Evolutionary conservation across 2,888 invertebrate genomes (phyloP), one percentile per base, ranked within the genome.

Genomic region (Mesochorus sp.): DNA sequence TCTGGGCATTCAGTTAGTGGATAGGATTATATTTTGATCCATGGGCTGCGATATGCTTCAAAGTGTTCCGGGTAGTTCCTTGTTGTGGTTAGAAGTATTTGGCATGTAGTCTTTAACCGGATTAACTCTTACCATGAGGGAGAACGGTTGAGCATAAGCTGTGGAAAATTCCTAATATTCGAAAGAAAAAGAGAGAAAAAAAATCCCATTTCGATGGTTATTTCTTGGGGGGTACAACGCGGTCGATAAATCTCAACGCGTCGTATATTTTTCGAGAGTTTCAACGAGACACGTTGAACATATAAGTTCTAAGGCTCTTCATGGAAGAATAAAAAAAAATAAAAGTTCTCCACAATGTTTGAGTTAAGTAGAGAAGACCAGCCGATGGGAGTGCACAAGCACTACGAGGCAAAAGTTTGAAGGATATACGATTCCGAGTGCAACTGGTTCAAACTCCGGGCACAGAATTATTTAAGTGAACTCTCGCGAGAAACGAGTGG

Each of bases 401-500:
- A 39, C 49, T n/a, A n/a, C 24, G 47, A 47, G 57, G 34, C 21
- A 8, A 51, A 26, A 8, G 66, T 67, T 31, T 21, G 55, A 57
- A 6, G 64, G 64, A 66, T 67, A 66, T 59, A 74, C 51, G 66
- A 51, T 19, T n/a, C 1, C 6, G 42, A 59, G 57, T 34, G 39
- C 59, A 59, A 31, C 21, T 67, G 55, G 39, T 74, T 37, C 42
- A 24, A 59, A 26, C 66, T 37, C n/a, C n/a, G 57, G 10, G 59
- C 42, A 51, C 57, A 51, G 42, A 74, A 67, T 74, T 3, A 42
- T 67, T 51, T 67, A 28, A 21, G 66, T 51, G 42, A 67, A 59
- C 39, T 74, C 59, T 42, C 39, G 49, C 47, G 72, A 42, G 53
- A 47, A 55, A 57, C 44, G 8, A 42, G 26, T n/a, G n/a, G 28